Base-by-base conservation (phyloP, 2,888 invertebrate genomes). In the Acrobasis repandana region DNA sequence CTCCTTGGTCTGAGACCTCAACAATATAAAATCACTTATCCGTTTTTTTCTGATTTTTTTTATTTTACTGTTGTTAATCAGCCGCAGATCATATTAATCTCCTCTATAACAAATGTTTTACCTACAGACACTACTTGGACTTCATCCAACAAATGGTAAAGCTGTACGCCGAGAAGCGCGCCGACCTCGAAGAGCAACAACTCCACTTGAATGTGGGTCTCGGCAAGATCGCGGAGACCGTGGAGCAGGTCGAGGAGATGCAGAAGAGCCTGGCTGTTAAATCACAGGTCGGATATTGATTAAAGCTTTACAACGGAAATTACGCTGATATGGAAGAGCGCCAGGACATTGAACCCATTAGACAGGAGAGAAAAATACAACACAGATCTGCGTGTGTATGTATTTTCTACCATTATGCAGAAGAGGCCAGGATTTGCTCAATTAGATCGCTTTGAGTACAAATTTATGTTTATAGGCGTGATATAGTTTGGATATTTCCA, bases 141-240 rank as follows among this genome's bases (percentile, higher is more conserved):
- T 99, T 99, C 82, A 99, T 99, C 80, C 97, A 98, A 86, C 99
- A 99, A 92, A 99, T 99, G 93, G 99, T 98, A 50, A 98, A 98
- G 81, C 87, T 99, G 66, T 98, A 98, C 90, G 97, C 97, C 69
- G 99, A 99, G 88, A 99, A 99, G 85, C 95, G 99, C 48, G 97
- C 98, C 3, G 99, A 99, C 85, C 93, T 99, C 61, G 99, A 99
- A 84, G 99, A 99, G 79, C 99, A 99, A 80, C 99, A 99, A 84
- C 93, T 99, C 20, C 99, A 99, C 90, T 93, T 99, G 80, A 99
- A 99, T 89, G 99, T 99, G 52, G 99, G 99, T 83, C 93, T 99
- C 62, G 97, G 97, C 79, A 99, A 99, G 93, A 99, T 99, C 72
- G 97, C 98, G 0, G 99, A 99, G 90, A 99, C 99, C 9, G 98